phyloP scores from a whole-genome alignment of 2,113 vertebrate genomes.

The Gymnogyps californianus region DNA sequence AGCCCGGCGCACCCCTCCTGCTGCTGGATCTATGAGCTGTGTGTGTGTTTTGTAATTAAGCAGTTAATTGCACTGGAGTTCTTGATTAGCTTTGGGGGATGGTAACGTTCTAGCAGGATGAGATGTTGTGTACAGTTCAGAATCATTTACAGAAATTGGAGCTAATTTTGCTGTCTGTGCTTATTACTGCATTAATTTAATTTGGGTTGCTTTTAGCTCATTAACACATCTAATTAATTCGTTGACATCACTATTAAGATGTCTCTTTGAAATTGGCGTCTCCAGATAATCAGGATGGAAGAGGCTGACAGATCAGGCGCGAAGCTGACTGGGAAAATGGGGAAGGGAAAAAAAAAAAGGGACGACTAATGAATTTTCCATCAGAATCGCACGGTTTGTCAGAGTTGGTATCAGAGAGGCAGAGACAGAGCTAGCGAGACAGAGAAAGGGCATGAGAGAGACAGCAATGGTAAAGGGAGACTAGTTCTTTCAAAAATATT shows the following conservation, averaged over 20 bases:
- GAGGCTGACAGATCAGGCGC: conserved; percentile 91
- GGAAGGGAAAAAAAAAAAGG: conserved; percentile 43
- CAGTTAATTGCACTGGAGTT: conserved; percentile 99
- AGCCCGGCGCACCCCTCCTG: conserved; percentile 10
- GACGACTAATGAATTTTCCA: conserved; percentile 82
- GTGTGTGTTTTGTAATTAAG: conserved; percentile 94
- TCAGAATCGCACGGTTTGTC: conserved; percentile 70
- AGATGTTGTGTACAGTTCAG: conserved; percentile 99
- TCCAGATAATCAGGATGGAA: conserved; percentile 99
- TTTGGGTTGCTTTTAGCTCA: conserved; percentile 99
- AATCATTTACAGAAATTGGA: conserved; percentile 99
- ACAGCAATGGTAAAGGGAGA: background rate
- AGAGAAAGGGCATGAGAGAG: conserved; percentile 64
- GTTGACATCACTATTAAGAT: conserved; percentile 99
- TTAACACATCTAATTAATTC: conserved; percentile 99
- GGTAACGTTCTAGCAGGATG: conserved; percentile 93
- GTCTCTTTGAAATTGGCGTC: conserved; percentile 99
- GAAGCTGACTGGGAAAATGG: conserved; percentile 82
- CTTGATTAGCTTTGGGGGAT: conserved; percentile 99
- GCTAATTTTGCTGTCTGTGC: conserved; percentile 99
- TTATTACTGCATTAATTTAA: conserved; percentile 99
- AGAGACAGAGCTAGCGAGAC: conserved; percentile 69
- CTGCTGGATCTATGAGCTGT: conserved; percentile 67
- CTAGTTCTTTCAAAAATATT: conserved; percentile 44
- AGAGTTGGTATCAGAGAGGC: conserved; percentile 68